These are phyloP conservation scores for Carassius auratus DNA, from an alignment of 2,113 vertebrate species.

Conservation along the genomic window DNA sequence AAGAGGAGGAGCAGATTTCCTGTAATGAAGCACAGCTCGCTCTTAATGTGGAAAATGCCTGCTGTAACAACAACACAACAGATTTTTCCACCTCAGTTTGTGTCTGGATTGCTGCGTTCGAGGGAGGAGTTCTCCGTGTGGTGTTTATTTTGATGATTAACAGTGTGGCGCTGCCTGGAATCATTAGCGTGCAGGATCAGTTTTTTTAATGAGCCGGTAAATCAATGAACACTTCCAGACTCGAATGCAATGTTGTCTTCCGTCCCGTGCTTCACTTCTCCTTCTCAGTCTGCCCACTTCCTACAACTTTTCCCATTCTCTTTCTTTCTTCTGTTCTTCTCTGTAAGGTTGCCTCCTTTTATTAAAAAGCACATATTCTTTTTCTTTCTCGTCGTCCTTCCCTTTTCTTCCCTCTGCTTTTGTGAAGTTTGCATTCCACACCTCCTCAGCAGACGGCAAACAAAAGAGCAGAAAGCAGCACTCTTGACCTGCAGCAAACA, in stretches of 20 bases:
- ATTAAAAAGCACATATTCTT: constrained; percentile 5
- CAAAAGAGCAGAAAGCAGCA: constrained; percentile 73
- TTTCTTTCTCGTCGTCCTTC: background rate
- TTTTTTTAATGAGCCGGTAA: constrained; percentile 67
- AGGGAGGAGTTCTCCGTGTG: constrained; percentile 61
- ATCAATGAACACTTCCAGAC: constrained; percentile 62
- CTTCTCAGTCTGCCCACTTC: background rate
- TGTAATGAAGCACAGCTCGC: constrained; percentile 34
- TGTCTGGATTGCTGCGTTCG: constrained; percentile 8
- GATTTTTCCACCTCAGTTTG: background rate
- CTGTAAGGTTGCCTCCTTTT: constrained; percentile 43
- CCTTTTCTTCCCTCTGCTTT: constrained; percentile 62
- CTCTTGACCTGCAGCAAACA: constrained; percentile 74
- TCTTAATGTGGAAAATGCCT: constrained; percentile 38
- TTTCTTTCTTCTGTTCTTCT: constrained; percentile 4
- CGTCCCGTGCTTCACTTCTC: background rate
- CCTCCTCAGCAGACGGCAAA: constrained; percentile 74
- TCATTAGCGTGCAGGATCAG: constrained; percentile 66
- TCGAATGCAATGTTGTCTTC: background rate
- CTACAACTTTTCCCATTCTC: background rate
- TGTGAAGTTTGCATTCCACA: constrained; percentile 80
- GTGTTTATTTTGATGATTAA: constrained; percentile 75
- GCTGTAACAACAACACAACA: background rate
- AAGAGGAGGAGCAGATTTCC: background rate
- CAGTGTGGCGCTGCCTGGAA: constrained; percentile 57